Evolutionary conservation across 2,888 invertebrate species (phyloP).

Genomic region (Elysia crispata): DNA sequence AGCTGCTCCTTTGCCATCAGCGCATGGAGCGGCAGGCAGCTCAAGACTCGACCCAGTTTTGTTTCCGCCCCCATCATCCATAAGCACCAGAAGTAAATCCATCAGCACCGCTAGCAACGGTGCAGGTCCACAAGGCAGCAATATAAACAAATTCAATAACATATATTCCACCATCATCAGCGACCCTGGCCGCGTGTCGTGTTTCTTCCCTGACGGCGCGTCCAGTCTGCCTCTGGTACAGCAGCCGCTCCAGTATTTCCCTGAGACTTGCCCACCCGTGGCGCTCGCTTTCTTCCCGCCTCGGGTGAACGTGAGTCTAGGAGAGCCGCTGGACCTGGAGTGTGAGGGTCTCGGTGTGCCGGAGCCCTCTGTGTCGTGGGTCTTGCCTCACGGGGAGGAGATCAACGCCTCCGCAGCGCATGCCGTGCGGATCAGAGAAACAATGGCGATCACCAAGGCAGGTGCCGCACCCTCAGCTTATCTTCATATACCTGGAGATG

Average conservation of each 20-base stretch:
- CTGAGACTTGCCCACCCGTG: constrained; percentile 70
- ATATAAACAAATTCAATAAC: neutral
- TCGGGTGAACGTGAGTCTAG: constrained; percentile 69
- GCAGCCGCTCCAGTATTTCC: constrained; percentile 57
- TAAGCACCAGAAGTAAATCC: neutral
- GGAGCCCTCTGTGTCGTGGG: constrained; percentile 76
- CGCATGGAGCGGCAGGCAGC: neutral
- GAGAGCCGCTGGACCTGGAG: constrained; percentile 74
- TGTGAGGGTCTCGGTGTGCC: constrained; percentile 79
- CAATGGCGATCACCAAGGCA: too few relatives aligned
- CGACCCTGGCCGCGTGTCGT: constrained; percentile 72
- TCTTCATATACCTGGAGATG: too few relatives aligned
- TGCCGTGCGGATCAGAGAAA: constrained; percentile 33
- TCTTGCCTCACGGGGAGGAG: constrained; percentile 74
- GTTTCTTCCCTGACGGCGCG: constrained; percentile 71
- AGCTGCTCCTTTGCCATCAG: neutral
- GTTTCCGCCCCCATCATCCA: neutral
- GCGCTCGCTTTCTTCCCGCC: constrained; percentile 68
- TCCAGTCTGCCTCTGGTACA: constrained; percentile 60
- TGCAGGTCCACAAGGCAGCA: neutral
- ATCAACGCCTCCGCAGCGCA: constrained; percentile 68
- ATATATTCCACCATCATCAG: constrained; percentile 51
- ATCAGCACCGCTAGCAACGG: neutral
- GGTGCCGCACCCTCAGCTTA: too few relatives aligned
- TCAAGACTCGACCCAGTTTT: neutral